Base-by-base conservation (phyloP, 2,113 vertebrate genomes). In the Clinocottus analis region DNA sequence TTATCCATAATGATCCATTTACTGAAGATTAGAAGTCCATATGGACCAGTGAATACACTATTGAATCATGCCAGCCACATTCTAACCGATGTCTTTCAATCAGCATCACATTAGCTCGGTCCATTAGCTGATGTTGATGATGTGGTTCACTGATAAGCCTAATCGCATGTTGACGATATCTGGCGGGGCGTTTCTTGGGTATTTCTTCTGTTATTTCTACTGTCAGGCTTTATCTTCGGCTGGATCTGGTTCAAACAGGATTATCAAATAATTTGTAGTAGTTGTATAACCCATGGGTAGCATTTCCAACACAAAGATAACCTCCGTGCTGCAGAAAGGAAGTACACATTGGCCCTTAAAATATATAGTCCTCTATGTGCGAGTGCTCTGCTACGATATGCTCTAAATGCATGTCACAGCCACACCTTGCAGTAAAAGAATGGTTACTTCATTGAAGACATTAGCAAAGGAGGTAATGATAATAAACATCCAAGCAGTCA, bases 31-130 rank as follows among this genome's bases (percentile, higher is more conserved):
- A 49, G 43, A 67, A 59, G 37, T 77, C 33, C 41, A 29, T 45
- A 39, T 70, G 65, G 71, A 77, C 45, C 69, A 62, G 7, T 75
- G 67, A 79, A 31, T 67, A 31, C 35, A 58, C 33, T 62, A 78
- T 87, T 87, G 67, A 86, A 86, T 92, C 83, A 89, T 76, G 37
- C 39, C 35, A 62, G 64, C 77, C 87, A 53, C 77, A 83, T 76
- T 65, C n/a, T 85, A 84, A 87, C 70, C 74, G 21, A 65, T 14
- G 56, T 61, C 87, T 89, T 91, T 91, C 80, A 91, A 87, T 91
- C 89, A 79, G 53, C 69, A 25, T 75, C 81, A 41, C 80, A 87
- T 91, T 90, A 89, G 78, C 43, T 1, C 8, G 21, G 37, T n/a
- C 81, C 77, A 83, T 88, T 85, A 88, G 85, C 69, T 56, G 62